Evolutionary conservation across 2,797 vertebrate genomes (phyloP).

Genomic region (Labroides dimidiatus): DNA sequence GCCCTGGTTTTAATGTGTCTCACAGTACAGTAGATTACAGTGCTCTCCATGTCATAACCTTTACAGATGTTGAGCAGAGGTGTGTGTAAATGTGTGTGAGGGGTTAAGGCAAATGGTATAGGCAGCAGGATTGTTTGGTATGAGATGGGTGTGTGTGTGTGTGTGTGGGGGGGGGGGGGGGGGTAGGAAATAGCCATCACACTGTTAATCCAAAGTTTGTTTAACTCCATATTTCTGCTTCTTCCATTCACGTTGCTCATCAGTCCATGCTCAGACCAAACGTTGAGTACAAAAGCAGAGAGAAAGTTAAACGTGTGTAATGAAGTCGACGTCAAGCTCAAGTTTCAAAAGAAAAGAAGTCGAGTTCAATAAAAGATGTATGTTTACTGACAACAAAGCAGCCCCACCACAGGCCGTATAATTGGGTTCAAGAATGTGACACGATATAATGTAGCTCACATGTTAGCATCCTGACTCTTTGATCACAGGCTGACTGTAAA

Average conservation of each 20-base stretch:
- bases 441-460: background rate
- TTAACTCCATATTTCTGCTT: conserved; percentile 52
- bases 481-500: conserved; percentile 19
- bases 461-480: conserved; percentile 4
- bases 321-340: conserved; percentile 17
- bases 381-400: conserved; percentile 55
- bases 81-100: background rate
- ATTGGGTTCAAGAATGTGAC: conserved; percentile 33
- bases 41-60: conserved; percentile 15
- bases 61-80: conserved; percentile 27
- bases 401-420: conserved; percentile 11
- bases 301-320: conserved; percentile 6
- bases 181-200: conserved; percentile 42
- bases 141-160: background rate
- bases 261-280: conserved; percentile 38
- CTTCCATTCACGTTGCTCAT: conserved; percentile 17
- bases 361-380: conserved; percentile 33
- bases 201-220: conserved; percentile 51
- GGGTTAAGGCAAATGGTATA: background rate
- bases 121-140: background rate
- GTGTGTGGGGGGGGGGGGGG: background rate
- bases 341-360: conserved; percentile 27
- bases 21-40: conserved; percentile 24
- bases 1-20: conserved; percentile 15
- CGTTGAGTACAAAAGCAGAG: conserved; percentile 28